phyloP scores from a whole-genome alignment of 2,113 vertebrate species.

The Psittacula cyanocephala region DNA sequence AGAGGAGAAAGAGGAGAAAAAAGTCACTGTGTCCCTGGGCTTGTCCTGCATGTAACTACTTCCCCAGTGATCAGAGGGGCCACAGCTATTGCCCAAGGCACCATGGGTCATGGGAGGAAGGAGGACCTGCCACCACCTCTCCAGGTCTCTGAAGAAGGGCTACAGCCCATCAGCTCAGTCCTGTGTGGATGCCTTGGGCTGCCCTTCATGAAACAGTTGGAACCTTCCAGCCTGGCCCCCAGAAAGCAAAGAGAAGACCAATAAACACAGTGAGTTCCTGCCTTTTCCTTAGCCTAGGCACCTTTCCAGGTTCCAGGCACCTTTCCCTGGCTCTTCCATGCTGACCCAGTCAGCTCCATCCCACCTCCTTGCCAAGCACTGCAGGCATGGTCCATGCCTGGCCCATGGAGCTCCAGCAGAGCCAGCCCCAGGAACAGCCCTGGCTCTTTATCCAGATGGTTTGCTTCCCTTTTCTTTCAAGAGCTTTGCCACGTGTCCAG shows the following conservation, averaged over 20 bases:
- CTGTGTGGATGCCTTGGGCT: neutral
- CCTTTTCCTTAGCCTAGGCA: neutral
- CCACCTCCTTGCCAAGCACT: too few relatives aligned
- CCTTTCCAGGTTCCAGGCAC: neutral
- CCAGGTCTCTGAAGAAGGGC: neutral
- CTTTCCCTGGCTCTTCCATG: too few relatives aligned
- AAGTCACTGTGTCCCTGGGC: accelerated
- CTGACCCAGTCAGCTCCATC: too few relatives aligned
- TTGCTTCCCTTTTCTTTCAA: neutral
- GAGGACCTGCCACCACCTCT: neutral
- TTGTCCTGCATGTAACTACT: neutral
- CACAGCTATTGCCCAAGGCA: accelerated
- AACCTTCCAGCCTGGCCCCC: neutral
- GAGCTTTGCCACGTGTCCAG: neutral
- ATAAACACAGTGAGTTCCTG: neutral
- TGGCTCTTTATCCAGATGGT: neutral
- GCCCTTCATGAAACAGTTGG: neutral
- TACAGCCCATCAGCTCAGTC: neutral
- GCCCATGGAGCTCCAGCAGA: neutral
- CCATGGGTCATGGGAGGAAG: neutral
- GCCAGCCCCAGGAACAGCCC: neutral
- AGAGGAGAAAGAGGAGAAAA: neutral
- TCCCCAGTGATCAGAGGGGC: neutral
- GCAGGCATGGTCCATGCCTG: neutral
- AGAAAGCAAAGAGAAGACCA: neutral